Evolutionary conservation across 1,140 invertebrate species (phyloP), one percentile per base, ranked within the genome.

Genomic region (Papilio polytes): DNA sequence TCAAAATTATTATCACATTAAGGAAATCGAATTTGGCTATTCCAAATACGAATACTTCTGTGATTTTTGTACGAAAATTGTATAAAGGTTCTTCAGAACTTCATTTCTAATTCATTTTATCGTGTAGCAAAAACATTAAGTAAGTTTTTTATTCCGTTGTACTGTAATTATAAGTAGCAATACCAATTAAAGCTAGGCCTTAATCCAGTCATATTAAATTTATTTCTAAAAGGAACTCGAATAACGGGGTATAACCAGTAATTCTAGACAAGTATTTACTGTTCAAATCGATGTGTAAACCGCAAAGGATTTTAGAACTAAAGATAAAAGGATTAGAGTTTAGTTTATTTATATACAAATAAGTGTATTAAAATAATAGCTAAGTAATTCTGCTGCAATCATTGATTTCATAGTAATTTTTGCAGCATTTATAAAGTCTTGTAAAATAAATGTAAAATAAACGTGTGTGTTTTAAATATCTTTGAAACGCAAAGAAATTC

Each of bases 361-460:
- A 20, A 20, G n/a, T 2, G 8, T 73, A 41, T 20, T 18, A 20
- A 74, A 74, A 48, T 74, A 74, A 74, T 51, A 51, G 44, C 46
- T 13, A 20, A 22, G 73, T 74, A 51, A 48, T 51, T 51, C 13
- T 6, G 26, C 41, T 74, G 73, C 41, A 73, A 74, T 74, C 6
- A 74, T 74, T 74, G 73, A 74, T 74, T 74, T 74, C 73, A 74
- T 51, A 48, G 73, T 74, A 15, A 20, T 46, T 74, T 72, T 31
- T 72, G 3, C 36, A 31, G 13, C 18, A 22, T 63, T 31, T 31
- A 66, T 1, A 15, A 66, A 13, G 22, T 15, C 10, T 3, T 26
- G 22, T 66, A n/a, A n/a, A n/a, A n/a, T n/a, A n/a, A n/a, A n/a
- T n/a, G n/a, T n/a, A n/a, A n/a, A n/a, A n/a, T n/a, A n/a, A n/a